A percentile compares a stretch with the other conserved stretches of the same genome.
These are phyloP conservation scores for Acanthoscelides obtectus DNA, from an alignment of 2,888 invertebrate species.

Conservation along the genomic window DNA sequence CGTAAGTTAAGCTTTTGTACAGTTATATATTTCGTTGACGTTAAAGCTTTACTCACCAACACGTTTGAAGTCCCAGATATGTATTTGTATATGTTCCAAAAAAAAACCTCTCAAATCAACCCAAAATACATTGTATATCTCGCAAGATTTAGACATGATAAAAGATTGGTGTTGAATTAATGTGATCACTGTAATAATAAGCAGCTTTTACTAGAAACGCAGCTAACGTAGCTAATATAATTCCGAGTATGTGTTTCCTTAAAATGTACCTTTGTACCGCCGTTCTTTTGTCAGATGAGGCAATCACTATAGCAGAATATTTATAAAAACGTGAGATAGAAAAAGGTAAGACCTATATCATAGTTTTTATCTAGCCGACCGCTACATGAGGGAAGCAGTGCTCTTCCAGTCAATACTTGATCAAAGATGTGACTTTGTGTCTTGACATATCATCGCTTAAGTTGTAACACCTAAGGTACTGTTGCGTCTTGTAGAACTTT, in stretches of 20 bases:
- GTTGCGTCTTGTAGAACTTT: too few species aligned
- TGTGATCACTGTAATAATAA: not conserved
- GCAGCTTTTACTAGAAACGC: not conserved
- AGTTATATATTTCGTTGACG: not conserved
- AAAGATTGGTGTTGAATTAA: not conserved
- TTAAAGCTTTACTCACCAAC: not conserved
- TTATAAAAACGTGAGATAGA: not conserved
- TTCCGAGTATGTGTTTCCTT: not conserved
- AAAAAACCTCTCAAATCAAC: not conserved
- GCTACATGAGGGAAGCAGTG: too few species aligned
- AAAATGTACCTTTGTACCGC: not conserved
- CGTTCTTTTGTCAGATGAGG: not conserved
- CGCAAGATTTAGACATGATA: not conserved
- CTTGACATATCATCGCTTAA: too few species aligned
- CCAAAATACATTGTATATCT: not conserved
- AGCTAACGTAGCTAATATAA: not conserved
- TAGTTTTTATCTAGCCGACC: too few species aligned
- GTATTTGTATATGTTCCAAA: not conserved
- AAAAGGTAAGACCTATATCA: not conserved
- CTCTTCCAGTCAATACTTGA: too few species aligned
- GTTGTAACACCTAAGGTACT: too few species aligned
- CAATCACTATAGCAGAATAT: not conserved
- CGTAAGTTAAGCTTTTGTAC: not conserved
- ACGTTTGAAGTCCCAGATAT: not conserved
- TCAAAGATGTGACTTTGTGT: too few species aligned